These are phyloP conservation scores for Xylocampa areola DNA, from an alignment of 2,888 invertebrate species.

Conservation along the genomic window DNA sequence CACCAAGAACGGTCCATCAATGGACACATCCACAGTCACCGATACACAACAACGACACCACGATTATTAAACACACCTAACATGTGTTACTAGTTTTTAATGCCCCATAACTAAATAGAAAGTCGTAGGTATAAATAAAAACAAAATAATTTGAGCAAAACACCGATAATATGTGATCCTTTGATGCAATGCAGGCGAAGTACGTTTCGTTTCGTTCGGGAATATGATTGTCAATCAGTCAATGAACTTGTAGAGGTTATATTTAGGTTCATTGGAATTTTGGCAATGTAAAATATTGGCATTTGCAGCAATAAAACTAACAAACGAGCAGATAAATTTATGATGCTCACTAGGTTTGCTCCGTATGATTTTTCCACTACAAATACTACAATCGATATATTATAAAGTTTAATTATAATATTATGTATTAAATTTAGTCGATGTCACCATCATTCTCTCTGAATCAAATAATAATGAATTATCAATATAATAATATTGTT, in stretches of 20 bases:
- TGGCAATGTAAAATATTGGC: conserved; percentile 21
- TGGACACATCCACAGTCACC: conserved; percentile 70
- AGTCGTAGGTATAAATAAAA: conserved; percentile 45
- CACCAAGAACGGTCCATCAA: conserved; percentile 52
- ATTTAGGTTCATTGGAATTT: conserved; percentile 42
- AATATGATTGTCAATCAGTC: conserved; percentile 60
- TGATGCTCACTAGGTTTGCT: neutral
- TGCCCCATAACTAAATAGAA: conserved; percentile 50
- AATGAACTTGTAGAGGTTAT: conserved; percentile 53
- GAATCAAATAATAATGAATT: too few species aligned
- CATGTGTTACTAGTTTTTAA: conserved; percentile 40
- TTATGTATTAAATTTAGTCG: too few species aligned
- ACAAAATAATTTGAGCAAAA: conserved; percentile 62
- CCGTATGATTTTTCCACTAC: too few species aligned
- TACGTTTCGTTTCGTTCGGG: conserved; percentile 66
- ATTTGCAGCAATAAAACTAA: conserved; percentile 13
- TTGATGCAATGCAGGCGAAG: conserved; percentile 59
- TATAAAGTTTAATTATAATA: too few species aligned
- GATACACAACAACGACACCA: conserved; percentile 42
- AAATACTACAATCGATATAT: too few species aligned
- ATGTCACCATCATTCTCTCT: too few species aligned
- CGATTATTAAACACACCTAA: conserved; percentile 42
- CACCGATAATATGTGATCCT: conserved; percentile 52
- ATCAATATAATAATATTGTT: too few species aligned
- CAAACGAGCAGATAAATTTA: neutral